Evolutionary conservation across 2,797 vertebrate species (phyloP), one percentile per base, ranked within the genome.

Genomic region (Petrocephalus schoutedeni): DNA sequence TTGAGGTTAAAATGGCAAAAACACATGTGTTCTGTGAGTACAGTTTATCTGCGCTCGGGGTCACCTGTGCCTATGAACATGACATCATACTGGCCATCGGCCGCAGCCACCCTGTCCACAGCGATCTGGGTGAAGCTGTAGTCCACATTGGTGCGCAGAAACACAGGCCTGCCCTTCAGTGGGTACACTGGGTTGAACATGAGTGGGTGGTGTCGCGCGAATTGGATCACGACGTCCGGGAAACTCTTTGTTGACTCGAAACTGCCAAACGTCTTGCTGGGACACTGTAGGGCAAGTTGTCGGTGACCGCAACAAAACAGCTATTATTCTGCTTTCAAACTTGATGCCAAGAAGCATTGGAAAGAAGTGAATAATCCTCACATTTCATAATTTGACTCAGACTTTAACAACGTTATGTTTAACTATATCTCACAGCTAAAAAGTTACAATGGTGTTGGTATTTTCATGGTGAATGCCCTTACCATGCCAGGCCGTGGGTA

Each of bases 401-500:
- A 45, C 6, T 77, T 45, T 45, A 77, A 45, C 19, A 28, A 28
- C 28, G 28, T 28, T 28, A 28, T 28, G 28, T 28, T 28, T 28
- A 28, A 28, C 28, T 28, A 28, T 28, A 28, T 77, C 19, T 77
- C 36, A 77, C 19, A 77, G 36, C 16, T 8, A 41, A 19, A 45
- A 6, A 41, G 5, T 77, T 41, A n/a, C 1, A 77, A 12, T 54
- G 45, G 16, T 82, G 14, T 14, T 53, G 82, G 82, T 12, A 54
- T 51, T 54, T 12, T 23, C n/a, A 0, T 10, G 9, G 71, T 16
- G n/a, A 21, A 84, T 16, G 57, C 32, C 92, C 96, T 0, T 93
- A 99, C 98, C 97, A 98, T 98, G 94, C 98, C 98, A 0, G 98
- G 98, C 51, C 98, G 97, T 28, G 98, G 98, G 91, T 99, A 99